A percentile compares a stretch with the other conserved stretches of the same genome.
Evolutionary conservation across 2,888 invertebrate genomes (phyloP).

Genomic region (Caenorhabditis parvicauda): DNA sequence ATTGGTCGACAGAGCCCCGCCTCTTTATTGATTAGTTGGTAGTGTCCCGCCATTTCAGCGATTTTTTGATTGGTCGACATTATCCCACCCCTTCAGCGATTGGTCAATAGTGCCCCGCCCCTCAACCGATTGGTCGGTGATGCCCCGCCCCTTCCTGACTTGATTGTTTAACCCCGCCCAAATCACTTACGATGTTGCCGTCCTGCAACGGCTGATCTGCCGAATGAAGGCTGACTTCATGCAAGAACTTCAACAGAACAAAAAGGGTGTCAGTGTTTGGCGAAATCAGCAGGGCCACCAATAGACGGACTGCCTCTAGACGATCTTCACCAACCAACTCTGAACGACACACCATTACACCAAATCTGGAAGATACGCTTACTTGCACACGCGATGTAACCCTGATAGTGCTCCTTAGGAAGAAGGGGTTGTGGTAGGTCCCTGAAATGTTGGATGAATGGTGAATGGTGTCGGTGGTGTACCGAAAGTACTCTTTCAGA

Average conservation of each 20-base stretch:
- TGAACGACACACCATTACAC: conserved; percentile 2
- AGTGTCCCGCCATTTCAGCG: too few species aligned
- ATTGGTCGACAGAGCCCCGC: too few species aligned
- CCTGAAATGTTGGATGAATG: background rate
- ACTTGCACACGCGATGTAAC: conserved; percentile 89
- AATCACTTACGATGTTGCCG: conserved; percentile 53
- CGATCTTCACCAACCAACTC: conserved; percentile 33
- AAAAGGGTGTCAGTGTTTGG: conserved; percentile 85
- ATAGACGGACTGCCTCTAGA: conserved; percentile 51
- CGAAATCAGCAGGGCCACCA: conserved; percentile 81
- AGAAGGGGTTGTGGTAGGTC: conserved; percentile 88
- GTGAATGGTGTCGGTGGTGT: background rate
- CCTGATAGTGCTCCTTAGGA: conserved; percentile 82
- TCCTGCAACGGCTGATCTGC: conserved; percentile 70
- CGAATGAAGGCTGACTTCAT: conserved; percentile 75
- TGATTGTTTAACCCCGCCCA: background rate
- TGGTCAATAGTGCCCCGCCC: too few species aligned
- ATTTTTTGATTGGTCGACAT: too few species aligned
- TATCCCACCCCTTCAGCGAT: too few species aligned
- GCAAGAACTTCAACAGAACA: conserved; percentile 79
- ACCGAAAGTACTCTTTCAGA: conserved; percentile 84
- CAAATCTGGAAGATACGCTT: conserved; percentile 66
- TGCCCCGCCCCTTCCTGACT: too few species aligned
- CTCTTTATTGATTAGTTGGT: too few species aligned
- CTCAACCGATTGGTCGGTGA: too few species aligned